A percentile compares a stretch with the other conserved stretches of the same genome.
These are phyloP conservation scores for Perdita meconis DNA, from an alignment of 2,888 invertebrate genomes.

Conservation along the genomic window DNA sequence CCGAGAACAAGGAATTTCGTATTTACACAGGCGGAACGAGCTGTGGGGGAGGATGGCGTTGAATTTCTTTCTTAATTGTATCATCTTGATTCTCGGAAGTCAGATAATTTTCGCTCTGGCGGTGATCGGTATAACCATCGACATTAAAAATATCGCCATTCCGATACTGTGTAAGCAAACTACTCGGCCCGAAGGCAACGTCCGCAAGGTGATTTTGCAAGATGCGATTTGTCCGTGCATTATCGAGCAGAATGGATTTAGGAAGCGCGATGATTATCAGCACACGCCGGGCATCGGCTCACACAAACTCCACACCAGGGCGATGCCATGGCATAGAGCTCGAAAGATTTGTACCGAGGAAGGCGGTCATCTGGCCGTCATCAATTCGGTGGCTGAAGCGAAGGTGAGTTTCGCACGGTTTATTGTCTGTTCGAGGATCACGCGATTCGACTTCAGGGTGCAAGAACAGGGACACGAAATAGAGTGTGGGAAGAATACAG, in stretches of 20 bases:
- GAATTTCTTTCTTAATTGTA: slow-evolving; percentile 2
- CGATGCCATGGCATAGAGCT: slow-evolving; percentile 54
- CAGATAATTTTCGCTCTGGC: neutral
- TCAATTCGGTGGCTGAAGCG: slow-evolving; percentile 70
- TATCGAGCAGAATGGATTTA: slow-evolving; percentile 57
- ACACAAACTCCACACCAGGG: slow-evolving; percentile 50
- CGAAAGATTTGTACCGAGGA: slow-evolving; percentile 51
- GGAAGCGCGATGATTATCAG: slow-evolving; percentile 42
- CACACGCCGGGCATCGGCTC: slow-evolving; percentile 36
- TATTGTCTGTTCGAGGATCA: too few species aligned
- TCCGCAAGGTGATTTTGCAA: slow-evolving; percentile 63
- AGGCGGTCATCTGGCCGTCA: slow-evolving; percentile 71
- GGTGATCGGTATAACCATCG: too few species aligned
- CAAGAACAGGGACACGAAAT: too few species aligned
- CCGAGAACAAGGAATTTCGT: neutral
- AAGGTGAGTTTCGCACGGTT: slow-evolving; percentile 59
- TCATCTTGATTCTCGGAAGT: neutral
- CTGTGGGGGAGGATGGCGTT: slow-evolving; percentile 5
- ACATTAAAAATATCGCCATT: too few species aligned
- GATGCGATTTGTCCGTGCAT: slow-evolving; percentile 78
- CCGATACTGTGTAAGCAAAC: too few species aligned
- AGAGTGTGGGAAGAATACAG: too few species aligned
- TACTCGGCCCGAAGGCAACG: neutral
- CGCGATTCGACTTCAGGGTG: too few species aligned
- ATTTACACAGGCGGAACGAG: slow-evolving; percentile 5